A percentile compares a stretch with the other conserved stretches of the same genome.
phyloP scores from a whole-genome alignment of 2,888 invertebrate species.

The Diarsia mendica region DNA sequence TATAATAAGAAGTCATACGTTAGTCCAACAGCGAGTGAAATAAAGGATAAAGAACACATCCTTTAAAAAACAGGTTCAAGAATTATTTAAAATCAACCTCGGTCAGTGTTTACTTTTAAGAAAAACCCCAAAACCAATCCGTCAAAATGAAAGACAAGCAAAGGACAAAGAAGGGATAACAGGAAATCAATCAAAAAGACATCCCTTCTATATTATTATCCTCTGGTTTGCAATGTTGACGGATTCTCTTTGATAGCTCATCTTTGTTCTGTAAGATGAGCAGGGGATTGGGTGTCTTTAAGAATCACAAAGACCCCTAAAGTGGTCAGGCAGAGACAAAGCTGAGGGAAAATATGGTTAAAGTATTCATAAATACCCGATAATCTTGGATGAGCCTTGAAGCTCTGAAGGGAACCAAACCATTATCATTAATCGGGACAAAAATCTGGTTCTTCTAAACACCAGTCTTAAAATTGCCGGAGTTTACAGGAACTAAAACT shows the following conservation, averaged over 20 bases:
- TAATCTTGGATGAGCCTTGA: neutral
- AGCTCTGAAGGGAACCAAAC: neutral
- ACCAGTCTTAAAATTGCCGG: neutral
- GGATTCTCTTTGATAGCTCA: neutral
- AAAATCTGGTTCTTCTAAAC: neutral
- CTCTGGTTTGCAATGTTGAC: slow-evolving; percentile 11
- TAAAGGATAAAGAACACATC: neutral
- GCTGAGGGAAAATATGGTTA: neutral
- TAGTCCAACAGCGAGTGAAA: neutral
- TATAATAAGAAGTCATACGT: no score
- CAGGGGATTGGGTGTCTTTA: neutral
- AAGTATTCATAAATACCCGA: neutral
- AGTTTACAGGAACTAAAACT: neutral
- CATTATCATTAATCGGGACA: neutral
- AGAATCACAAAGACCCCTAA: neutral
- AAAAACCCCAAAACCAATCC: slow-evolving; percentile 23
- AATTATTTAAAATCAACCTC: neutral
- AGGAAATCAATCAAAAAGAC: slow-evolving; percentile 36
- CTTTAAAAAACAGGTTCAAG: neutral
- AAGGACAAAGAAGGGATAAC: neutral
- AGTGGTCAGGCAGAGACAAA: neutral
- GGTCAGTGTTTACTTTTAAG: slow-evolving; percentile 4
- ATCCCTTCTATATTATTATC: slow-evolving; percentile 6
- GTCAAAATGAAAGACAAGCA: slow-evolving; percentile 40
- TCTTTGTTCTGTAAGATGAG: slow-evolving; percentile 19